phyloP scores from a whole-genome alignment of 2,797 vertebrate genomes.

The Acipenser transmontanus region DNA sequence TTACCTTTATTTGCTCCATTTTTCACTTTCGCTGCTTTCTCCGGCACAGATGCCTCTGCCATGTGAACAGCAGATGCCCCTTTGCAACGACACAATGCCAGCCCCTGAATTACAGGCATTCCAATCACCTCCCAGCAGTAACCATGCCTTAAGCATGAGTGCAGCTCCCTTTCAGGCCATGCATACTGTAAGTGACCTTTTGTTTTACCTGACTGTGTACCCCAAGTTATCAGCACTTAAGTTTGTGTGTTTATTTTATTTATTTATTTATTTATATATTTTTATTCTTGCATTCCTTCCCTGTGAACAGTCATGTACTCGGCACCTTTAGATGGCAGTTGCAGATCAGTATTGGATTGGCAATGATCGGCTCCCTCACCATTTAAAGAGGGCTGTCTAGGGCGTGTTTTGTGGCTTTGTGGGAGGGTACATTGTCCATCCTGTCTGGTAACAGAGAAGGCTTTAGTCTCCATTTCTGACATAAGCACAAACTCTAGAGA shows the following conservation, averaged over 20 bases:
- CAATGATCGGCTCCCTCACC: too few relatives aligned
- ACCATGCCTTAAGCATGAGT: slow-evolving; percentile 48
- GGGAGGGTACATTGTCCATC: too few relatives aligned
- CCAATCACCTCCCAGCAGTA: slow-evolving; percentile 64
- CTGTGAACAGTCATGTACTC: too few relatives aligned
- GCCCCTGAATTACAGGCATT: slow-evolving; percentile 51
- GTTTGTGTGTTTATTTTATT: too few relatives aligned
- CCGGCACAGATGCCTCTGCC: slow-evolving; percentile 36
- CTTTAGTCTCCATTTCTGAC: too few relatives aligned
- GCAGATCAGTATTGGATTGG: too few relatives aligned
- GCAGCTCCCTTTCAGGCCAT: slow-evolving; percentile 72
- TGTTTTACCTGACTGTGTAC: neutral
- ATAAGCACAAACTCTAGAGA: too few relatives aligned
- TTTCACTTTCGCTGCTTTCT: slow-evolving; percentile 11
- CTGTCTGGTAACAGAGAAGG: too few relatives aligned
- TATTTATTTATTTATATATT: neutral
- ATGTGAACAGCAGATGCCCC: slow-evolving; percentile 45
- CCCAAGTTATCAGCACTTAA: too few relatives aligned
- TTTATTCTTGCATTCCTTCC: neutral
- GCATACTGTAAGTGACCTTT: slow-evolving; percentile 69
- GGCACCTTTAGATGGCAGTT: too few relatives aligned
- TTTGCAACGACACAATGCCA: slow-evolving; percentile 51
- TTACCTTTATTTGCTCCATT: neutral
- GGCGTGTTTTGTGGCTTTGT: too few relatives aligned
- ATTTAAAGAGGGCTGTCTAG: too few relatives aligned